Conservation (phyloP, 2,888 invertebrate genomes). For the Copidosoma aretas region DNA sequence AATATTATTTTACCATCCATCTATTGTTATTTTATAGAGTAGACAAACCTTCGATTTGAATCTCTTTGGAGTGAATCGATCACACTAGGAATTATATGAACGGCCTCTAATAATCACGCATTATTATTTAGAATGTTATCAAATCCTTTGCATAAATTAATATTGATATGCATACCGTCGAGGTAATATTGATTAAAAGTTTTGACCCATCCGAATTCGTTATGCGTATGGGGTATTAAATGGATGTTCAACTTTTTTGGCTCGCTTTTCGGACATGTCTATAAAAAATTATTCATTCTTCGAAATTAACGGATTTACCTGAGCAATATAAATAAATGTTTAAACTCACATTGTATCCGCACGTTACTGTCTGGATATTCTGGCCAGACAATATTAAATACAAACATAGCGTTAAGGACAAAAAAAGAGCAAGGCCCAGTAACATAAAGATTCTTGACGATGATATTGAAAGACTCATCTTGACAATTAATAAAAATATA, state of each 20-base stretch:
- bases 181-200: slow-evolving; percentile 89
- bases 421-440: background rate
- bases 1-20: background rate
- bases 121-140: background rate
- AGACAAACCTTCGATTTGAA: slow-evolving; percentile 70
- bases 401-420: background rate
- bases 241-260: slow-evolving; percentile 61
- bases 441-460: no score
- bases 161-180: background rate
- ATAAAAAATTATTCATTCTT: background rate
- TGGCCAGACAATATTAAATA: background rate
- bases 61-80: slow-evolving; percentile 76
- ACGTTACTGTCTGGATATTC: background rate
- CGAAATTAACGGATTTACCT: background rate
- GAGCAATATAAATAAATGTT: background rate
- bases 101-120: background rate
- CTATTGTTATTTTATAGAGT: background rate
- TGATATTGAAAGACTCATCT: no score
- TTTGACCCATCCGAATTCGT: slow-evolving; percentile 94
- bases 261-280: slow-evolving; percentile 36
- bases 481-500: no score
- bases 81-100: slow-evolving; percentile 89
- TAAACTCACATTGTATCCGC: background rate
- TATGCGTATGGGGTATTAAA: slow-evolving; percentile 85
- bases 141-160: background rate